These are phyloP conservation scores for Drosophila melanogaster DNA, from an alignment of 1,140 invertebrate species.

Conservation along the genomic window DNA sequence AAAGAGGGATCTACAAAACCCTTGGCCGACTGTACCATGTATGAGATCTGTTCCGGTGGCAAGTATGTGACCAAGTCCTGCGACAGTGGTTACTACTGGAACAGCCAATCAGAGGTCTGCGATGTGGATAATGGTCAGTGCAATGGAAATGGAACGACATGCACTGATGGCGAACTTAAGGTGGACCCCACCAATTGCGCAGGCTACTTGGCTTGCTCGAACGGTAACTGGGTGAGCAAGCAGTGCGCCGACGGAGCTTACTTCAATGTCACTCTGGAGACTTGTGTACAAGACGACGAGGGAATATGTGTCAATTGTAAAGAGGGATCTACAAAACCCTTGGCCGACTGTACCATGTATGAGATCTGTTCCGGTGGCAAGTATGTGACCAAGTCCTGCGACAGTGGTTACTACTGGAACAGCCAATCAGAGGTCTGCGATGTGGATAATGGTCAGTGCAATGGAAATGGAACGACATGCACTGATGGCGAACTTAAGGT, in stretches of 20 bases:
- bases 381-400: constrained; percentile 14
- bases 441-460: constrained; percentile 18
- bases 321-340: neutral
- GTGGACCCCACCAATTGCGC: neutral
- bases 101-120: neutral
- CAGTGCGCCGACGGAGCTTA: neutral
- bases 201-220: neutral
- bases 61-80: constrained; percentile 19
- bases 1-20: constrained; percentile 1
- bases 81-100: neutral
- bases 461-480: constrained; percentile 1
- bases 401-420: neutral
- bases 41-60: constrained; percentile 7
- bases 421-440: neutral
- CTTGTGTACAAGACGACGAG: neutral
- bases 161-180: neutral
- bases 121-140: constrained; percentile 13
- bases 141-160: constrained; percentile 1
- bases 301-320: constrained; percentile 16
- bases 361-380: constrained; percentile 11
- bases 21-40: constrained; percentile 17
- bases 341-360: constrained; percentile 22
- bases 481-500: neutral
- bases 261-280: neutral
- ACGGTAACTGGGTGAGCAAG: neutral